phyloP scores from a whole-genome alignment of 2,888 invertebrate genomes.

The Phyllotreta striolata region DNA sequence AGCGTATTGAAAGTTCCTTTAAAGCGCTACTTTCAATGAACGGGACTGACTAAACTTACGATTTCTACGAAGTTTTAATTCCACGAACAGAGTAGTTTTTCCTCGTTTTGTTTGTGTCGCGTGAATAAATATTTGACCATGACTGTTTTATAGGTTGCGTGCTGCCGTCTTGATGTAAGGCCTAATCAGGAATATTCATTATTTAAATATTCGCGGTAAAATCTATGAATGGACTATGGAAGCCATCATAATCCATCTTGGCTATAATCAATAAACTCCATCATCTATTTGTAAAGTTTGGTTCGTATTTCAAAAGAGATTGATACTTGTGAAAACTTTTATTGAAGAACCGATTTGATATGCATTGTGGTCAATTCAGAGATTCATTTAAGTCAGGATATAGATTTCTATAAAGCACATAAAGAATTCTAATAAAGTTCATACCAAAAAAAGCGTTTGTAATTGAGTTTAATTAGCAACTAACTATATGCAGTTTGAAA shows the following conservation, averaged over 20 bases:
- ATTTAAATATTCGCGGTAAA: slow-evolving; percentile 29
- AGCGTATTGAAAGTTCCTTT: too few relatives aligned
- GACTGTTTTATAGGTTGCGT: slow-evolving; percentile 35
- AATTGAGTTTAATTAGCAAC: slow-evolving; percentile 4
- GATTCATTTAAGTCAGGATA: too few relatives aligned
- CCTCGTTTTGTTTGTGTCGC: slow-evolving; percentile 34
- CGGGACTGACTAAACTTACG: background rate
- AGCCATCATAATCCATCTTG: slow-evolving; percentile 14
- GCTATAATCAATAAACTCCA: background rate
- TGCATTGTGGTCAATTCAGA: too few relatives aligned
- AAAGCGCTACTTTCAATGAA: slow-evolving; percentile 1
- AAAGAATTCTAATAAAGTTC: too few relatives aligned
- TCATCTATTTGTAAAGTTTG: too few relatives aligned
- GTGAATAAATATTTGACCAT: slow-evolving; percentile 35
- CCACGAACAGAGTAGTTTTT: slow-evolving; percentile 22
- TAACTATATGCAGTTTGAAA: slow-evolving; percentile 1
- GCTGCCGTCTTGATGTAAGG: slow-evolving; percentile 24
- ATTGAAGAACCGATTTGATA: too few relatives aligned
- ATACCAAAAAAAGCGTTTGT: background rate
- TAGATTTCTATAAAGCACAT: too few relatives aligned
- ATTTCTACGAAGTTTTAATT: slow-evolving; percentile 20
- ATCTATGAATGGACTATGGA: slow-evolving; percentile 5
- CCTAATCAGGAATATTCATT: slow-evolving; percentile 32
- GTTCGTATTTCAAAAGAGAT: too few relatives aligned
- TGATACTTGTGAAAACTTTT: too few relatives aligned